phyloP scores from a whole-genome alignment of 1,140 invertebrate genomes.

The Lepidurus apus region DNA sequence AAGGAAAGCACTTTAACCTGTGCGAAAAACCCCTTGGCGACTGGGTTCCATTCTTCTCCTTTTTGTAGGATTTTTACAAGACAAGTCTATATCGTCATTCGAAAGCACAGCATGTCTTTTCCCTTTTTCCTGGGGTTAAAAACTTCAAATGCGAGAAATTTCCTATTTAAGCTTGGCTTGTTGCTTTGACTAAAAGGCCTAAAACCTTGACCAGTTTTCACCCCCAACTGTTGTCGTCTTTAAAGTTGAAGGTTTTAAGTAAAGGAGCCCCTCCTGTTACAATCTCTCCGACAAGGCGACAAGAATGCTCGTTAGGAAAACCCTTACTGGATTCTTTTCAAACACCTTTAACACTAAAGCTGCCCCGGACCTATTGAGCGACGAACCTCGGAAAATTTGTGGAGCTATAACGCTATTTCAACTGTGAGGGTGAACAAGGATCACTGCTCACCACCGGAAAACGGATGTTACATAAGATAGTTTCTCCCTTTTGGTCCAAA shows the following conservation, averaged over 20 bases:
- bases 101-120: conserved; percentile 11
- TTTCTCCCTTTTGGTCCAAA: not conserved
- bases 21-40: not conserved
- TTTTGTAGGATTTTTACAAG: not conserved
- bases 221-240: conserved; percentile 17
- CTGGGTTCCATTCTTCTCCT: not conserved
- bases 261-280: not conserved
- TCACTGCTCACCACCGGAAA: conserved; percentile 10
- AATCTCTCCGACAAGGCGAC: conserved; percentile 13
- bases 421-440: conserved; percentile 15
- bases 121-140: not conserved
- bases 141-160: conserved; percentile 18
- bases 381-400: conserved; percentile 7
- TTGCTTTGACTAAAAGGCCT: not conserved
- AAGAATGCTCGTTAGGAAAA: conserved; percentile 4
- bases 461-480: not conserved
- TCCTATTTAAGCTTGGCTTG: not conserved
- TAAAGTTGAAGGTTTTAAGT: not conserved
- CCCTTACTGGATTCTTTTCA: conserved; percentile 15
- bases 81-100: conserved; percentile 17
- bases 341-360: conserved; percentile 22
- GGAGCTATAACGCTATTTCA: conserved; percentile 7
- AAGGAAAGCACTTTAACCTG: conserved; percentile 12
- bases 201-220: conserved; percentile 14
- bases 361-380: not conserved